These are phyloP conservation scores for Poecilia latipinna DNA, from an alignment of 2,113 vertebrate genomes.

Conservation along the genomic window DNA sequence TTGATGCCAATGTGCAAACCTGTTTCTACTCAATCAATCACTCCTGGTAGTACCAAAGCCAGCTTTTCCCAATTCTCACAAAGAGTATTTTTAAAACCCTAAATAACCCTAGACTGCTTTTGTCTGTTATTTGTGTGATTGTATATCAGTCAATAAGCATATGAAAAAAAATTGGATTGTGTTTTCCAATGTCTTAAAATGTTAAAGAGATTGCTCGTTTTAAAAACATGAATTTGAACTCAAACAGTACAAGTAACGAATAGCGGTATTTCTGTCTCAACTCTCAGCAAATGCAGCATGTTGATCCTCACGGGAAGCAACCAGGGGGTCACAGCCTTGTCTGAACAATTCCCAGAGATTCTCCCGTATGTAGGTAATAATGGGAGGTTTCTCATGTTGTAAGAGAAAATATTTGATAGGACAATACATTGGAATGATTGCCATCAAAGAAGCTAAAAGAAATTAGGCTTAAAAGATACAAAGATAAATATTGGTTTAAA, in stretches of 20 bases:
- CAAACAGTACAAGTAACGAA: conserved; percentile 3
- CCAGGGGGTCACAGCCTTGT: conserved; percentile 48
- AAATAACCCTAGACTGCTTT: no score
- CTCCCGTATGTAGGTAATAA: conserved; percentile 49
- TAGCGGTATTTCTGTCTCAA: neutral
- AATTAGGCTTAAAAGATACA: conserved; percentile 17
- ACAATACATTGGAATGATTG: conserved; percentile 14
- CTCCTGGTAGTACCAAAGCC: neutral
- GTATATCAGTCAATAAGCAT: neutral
- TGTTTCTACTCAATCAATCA: no score
- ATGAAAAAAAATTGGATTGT: neutral
- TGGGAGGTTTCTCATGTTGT: neutral
- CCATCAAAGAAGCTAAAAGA: neutral
- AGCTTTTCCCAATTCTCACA: neutral
- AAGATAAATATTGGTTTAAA: conserved; percentile 9
- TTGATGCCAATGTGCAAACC: no score
- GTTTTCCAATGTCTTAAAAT: neutral
- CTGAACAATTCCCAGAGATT: conserved; percentile 55
- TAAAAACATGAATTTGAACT: conserved; percentile 11
- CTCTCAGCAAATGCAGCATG: conserved; percentile 41
- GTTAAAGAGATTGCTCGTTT: neutral
- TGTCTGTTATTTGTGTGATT: neutral
- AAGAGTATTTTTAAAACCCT: neutral
- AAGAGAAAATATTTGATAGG: neutral
- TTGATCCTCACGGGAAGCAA: conserved; percentile 57